These are phyloP conservation scores for Acanthosepion pharaonis DNA, from an alignment of 2,888 invertebrate genomes.

Conservation along the genomic window DNA sequence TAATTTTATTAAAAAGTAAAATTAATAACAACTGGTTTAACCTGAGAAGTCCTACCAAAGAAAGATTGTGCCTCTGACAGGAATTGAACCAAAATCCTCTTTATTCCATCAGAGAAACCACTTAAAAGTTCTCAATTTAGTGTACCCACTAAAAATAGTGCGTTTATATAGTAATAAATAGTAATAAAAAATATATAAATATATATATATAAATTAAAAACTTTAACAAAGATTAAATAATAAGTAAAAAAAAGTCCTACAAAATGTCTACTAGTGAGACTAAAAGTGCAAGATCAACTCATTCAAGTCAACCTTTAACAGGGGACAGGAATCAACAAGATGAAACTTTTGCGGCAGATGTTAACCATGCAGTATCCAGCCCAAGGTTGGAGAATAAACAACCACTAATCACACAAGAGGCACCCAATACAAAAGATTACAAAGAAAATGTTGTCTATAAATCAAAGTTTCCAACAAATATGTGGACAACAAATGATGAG, in stretches of 20 bases:
- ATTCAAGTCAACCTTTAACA: neutral
- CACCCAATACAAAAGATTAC: neutral
- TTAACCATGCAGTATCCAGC: neutral
- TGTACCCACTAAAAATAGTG: too few relatives aligned
- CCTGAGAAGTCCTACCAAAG: too few relatives aligned
- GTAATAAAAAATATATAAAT: too few relatives aligned
- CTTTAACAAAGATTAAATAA: too few relatives aligned
- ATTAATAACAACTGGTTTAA: too few relatives aligned
- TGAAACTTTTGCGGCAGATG: neutral
- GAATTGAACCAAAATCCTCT: too few relatives aligned
- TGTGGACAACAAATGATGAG: constrained; percentile 1
- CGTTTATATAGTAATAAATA: too few relatives aligned
- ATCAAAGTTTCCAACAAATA: neutral
- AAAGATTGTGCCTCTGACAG: too few relatives aligned
- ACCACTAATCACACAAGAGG: neutral
- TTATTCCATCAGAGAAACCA: too few relatives aligned
- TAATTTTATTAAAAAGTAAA: too few relatives aligned
- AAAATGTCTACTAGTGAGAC: neutral
- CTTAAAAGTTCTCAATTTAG: too few relatives aligned
- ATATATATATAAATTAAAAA: too few relatives aligned
- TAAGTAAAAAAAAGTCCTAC: neutral
- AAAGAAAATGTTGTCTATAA: neutral
- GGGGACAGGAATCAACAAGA: neutral
- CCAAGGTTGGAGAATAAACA: neutral
- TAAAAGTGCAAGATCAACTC: neutral